Evolutionary conservation across 1,140 invertebrate species (phyloP).

Genomic region (Aphis craccivora): DNA sequence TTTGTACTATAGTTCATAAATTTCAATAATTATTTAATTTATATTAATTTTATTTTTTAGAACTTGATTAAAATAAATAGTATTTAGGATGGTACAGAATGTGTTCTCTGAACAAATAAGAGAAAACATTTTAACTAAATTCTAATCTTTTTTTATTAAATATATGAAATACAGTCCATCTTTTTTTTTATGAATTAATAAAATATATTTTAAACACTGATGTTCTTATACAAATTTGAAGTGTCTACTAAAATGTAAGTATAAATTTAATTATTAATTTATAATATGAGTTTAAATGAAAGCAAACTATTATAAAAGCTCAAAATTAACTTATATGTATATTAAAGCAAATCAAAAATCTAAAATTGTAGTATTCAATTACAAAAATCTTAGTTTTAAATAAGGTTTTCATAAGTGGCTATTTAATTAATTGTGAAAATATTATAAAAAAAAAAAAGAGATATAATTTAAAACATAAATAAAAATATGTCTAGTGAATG

Average conservation of each 20-base stretch:
- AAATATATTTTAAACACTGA: slow-evolving; percentile 21
- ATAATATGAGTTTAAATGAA: neutral
- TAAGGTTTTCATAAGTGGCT: neutral
- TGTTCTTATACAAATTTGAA: neutral
- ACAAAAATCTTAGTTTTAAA: slow-evolving; percentile 26
- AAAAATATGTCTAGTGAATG: neutral
- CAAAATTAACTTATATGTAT: neutral
- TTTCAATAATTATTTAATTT: neutral
- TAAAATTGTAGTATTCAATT: neutral
- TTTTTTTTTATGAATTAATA: neutral
- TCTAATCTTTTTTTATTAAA: slow-evolving; percentile 31
- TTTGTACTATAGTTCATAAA: neutral
- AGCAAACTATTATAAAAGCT: slow-evolving; percentile 7
- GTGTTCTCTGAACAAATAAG: neutral
- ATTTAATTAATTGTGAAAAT: neutral
- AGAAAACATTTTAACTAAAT: slow-evolving; percentile 6
- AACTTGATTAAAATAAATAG: neutral
- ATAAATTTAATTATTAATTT: neutral
- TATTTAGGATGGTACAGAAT: neutral
- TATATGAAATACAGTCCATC: slow-evolving; percentile 20
- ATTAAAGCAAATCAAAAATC: slow-evolving; percentile 13
- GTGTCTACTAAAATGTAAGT: neutral
- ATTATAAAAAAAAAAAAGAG: slow-evolving; percentile 4
- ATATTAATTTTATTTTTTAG: neutral
- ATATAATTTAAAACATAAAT: neutral